Percentiles rank a stretch among this genome's conserved stretches.
Evolutionary conservation across 2,113 vertebrate genomes (phyloP).

Genomic region (Centrocercus urophasianus): DNA sequence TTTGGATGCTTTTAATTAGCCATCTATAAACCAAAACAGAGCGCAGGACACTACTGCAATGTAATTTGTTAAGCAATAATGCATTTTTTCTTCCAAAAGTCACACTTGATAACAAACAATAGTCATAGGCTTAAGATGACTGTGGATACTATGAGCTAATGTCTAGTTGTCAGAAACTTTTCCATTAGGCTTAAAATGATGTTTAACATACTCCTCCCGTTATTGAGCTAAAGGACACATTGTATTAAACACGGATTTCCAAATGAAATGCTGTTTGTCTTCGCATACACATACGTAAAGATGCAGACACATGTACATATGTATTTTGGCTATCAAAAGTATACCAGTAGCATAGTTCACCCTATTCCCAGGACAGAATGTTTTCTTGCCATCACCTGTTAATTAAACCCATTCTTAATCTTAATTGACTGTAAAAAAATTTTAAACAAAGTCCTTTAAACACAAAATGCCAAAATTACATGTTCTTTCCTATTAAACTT

Average conservation of each 20-base stretch:
- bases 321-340: conserved; percentile 1
- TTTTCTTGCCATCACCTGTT: not conserved
- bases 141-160: conserved; percentile 77
- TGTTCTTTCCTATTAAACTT: conserved; percentile 2
- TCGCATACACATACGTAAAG: not conserved
- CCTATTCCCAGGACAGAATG: not conserved
- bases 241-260: conserved; percentile 41
- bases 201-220: conserved; percentile 61
- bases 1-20: conserved; percentile 53
- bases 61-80: conserved; percentile 66
- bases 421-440: not conserved
- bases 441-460: conserved; percentile 25
- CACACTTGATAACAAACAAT: conserved; percentile 75
- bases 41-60: conserved; percentile 50
- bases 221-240: conserved; percentile 54
- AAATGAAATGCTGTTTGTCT: conserved; percentile 19
- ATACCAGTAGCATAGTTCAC: not conserved
- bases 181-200: conserved; percentile 64
- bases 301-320: not conserved
- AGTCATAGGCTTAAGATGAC: conserved; percentile 52
- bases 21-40: conserved; percentile 50
- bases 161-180: conserved; percentile 75
- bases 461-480: conserved; percentile 47
- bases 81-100: conserved; percentile 72
- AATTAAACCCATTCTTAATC: conserved; percentile 6